These are phyloP conservation scores for Variabilichromis moorii DNA, from an alignment of 2,113 vertebrate species.

Conservation along the genomic window DNA sequence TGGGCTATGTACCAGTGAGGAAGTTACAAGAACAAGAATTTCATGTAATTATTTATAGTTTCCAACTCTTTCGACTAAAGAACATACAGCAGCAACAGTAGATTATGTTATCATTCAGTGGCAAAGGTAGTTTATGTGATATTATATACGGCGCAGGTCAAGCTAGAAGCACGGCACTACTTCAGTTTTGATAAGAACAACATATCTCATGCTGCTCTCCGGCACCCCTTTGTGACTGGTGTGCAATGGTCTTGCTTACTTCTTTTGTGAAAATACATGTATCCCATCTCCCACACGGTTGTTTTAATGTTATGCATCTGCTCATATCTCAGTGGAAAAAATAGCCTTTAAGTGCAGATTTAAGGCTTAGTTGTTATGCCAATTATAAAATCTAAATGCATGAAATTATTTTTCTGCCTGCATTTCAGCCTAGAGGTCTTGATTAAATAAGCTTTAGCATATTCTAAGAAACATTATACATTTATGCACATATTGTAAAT, in stretches of 20 bases:
- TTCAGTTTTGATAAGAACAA: neutral
- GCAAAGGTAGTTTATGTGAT: neutral
- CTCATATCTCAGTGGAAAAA: neutral
- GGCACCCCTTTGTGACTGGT: neutral
- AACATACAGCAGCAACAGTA: neutral
- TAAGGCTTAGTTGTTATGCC: neutral
- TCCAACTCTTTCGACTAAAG: neutral
- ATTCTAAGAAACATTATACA: neutral
- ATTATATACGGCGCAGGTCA: neutral
- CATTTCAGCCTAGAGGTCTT: neutral
- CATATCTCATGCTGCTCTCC: neutral
- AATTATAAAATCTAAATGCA: neutral
- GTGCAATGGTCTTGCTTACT: neutral
- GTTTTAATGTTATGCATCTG: conserved; percentile 1
- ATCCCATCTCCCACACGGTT: neutral
- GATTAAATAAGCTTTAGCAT: neutral
- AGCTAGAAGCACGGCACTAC: neutral
- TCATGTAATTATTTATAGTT: neutral
- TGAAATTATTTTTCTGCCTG: neutral
- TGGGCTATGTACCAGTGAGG: neutral
- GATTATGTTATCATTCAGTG: neutral
- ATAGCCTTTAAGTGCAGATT: neutral
- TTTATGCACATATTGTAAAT: neutral
- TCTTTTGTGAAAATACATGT: neutral
- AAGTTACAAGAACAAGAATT: neutral